Conservation (phyloP, 2,797 vertebrate genomes). For the Sylvilagus floridanus region DNA sequence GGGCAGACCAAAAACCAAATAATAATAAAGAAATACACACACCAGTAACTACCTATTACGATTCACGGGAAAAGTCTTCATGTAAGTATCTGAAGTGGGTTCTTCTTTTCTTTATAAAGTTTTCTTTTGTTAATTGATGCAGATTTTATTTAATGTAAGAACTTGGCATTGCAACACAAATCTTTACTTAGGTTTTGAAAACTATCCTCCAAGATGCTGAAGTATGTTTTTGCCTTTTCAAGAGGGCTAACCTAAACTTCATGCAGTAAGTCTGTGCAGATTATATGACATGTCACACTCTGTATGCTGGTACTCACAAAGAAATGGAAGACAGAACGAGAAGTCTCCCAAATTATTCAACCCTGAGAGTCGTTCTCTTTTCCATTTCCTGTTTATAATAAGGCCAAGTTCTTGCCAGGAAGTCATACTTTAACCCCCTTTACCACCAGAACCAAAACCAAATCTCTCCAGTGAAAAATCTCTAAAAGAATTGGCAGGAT, state of each 20-base stretch:
- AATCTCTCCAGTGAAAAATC: constrained; percentile 59
- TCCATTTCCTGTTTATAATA: constrained; percentile 64
- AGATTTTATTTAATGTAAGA: constrained; percentile 79
- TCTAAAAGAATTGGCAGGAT: constrained; percentile 70
- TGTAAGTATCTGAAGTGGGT: constrained; percentile 63
- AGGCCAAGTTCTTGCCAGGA: constrained; percentile 80
- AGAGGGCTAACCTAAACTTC: constrained; percentile 66
- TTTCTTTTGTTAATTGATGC: constrained; percentile 72
- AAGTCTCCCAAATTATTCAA: constrained; percentile 71
- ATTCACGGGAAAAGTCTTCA: constrained; percentile 71
- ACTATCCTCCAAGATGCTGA: constrained; percentile 54
- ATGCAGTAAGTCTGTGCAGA: constrained; percentile 65
- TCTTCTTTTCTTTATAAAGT: constrained; percentile 66
- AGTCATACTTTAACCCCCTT: constrained; percentile 66
- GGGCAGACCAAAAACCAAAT: constrained; percentile 78
- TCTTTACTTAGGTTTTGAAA: constrained; percentile 73
- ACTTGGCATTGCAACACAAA: constrained; percentile 64
- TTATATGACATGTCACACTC: constrained; percentile 72
- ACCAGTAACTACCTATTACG: constrained; percentile 74
- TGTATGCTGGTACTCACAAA: constrained; percentile 75
- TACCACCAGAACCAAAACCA: constrained; percentile 60
- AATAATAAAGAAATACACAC: constrained; percentile 79
- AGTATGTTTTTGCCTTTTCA: constrained; percentile 51
- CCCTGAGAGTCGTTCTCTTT: constrained; percentile 58
- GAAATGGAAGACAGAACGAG: constrained; percentile 75